A percentile compares a stretch with the other conserved stretches of the same genome.
Evolutionary conservation across 1,140 invertebrate genomes (phyloP).

Genomic region (Apis mellifera): Amel_HAv3.1 CM009933.2:13262501-13263000

Average conservation of each 20-base stretch:
- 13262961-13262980: slow-evolving; percentile 10
- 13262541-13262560: not conserved
- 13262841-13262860: slow-evolving; percentile 9
- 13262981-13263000: slow-evolving; percentile 36
- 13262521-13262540: not conserved
- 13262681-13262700: too few relatives aligned
- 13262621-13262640: not conserved
- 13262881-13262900: slow-evolving; percentile 17
- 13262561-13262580: not conserved
- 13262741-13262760: too few relatives aligned
- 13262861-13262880: slow-evolving; percentile 5
- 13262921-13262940: slow-evolving; percentile 10
- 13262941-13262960: slow-evolving; percentile 11
- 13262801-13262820: not conserved
- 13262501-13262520: slow-evolving; percentile 14
- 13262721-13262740: too few relatives aligned
- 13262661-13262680: too few relatives aligned
- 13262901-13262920: slow-evolving; percentile 11
- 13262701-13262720: too few relatives aligned
- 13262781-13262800: too few relatives aligned
- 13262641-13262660: too few relatives aligned
- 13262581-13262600: not conserved
- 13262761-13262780: too few relatives aligned
- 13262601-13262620: not conserved
- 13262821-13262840: not conserved